phyloP scores from a whole-genome alignment of 2,113 vertebrate species.

The Aepyceros melampus region DNA sequence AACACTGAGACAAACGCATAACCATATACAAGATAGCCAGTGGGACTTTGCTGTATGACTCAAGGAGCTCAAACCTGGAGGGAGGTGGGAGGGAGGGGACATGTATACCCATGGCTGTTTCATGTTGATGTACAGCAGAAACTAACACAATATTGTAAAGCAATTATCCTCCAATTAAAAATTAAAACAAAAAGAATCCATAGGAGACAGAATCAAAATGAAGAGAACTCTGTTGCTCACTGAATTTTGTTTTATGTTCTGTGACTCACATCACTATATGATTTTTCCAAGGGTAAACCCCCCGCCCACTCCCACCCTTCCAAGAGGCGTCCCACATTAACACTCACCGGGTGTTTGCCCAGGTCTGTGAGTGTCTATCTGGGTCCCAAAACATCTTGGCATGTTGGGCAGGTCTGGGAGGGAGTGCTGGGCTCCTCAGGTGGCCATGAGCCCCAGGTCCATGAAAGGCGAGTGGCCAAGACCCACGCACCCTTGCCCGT shows the following conservation, averaged over 20 bases:
- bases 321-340: background rate
- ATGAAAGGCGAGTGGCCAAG: background rate
- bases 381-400: background rate
- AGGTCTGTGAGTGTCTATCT: background rate
- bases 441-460: too few species aligned
- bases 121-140: background rate
- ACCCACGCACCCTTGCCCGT: fast-evolving
- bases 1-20: background rate
- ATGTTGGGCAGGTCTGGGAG: background rate
- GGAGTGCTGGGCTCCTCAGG: background rate
- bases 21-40: background rate
- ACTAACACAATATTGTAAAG: background rate
- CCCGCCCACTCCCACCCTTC: fast-evolving
- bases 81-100: background rate
- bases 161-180: background rate
- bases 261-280: background rate
- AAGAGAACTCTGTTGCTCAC: background rate
- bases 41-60: background rate
- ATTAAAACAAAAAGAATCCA: background rate
- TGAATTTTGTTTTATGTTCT: background rate
- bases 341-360: background rate
- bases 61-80: background rate
- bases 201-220: background rate
- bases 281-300: background rate
- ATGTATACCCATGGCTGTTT: background rate